Conservation (phyloP, 2,797 vertebrate species). For the Anguilla marmorata region DNA sequence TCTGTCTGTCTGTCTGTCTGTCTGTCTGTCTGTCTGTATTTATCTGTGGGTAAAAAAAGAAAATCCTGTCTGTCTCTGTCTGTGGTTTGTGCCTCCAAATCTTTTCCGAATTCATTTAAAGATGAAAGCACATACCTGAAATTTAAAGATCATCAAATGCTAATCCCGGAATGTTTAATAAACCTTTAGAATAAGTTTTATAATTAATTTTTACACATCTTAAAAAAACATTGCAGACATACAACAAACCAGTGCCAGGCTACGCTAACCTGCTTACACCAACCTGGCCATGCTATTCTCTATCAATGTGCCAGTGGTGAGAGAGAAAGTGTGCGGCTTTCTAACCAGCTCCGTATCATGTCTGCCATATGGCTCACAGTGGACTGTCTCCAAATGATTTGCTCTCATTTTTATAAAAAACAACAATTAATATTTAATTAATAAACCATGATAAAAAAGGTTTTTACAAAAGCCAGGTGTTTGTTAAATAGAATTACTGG, state of each 20-base stretch:
- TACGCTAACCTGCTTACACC: not conserved
- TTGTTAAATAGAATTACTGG: conserved; percentile 46
- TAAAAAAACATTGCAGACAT: not conserved
- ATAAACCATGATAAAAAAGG: not conserved
- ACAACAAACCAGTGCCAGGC: not conserved
- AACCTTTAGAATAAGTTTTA: not conserved
- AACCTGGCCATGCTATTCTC: not conserved
- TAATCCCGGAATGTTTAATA: conserved; percentile 6
- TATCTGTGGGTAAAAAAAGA: not conserved
- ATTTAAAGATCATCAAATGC: not conserved
- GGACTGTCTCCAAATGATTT: conserved; percentile 56
- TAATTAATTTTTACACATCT: not conserved
- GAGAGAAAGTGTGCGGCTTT: not conserved
- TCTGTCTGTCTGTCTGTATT: not conserved
- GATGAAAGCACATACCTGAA: conserved; percentile 2
- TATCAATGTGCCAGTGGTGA: not conserved
- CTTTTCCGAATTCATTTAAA: not conserved
- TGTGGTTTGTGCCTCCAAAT: not conserved
- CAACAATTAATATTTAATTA: not conserved
- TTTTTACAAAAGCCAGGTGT: not conserved
- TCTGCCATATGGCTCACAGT: not conserved
- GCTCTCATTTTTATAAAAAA: conserved; percentile 79
- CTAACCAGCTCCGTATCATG: not conserved
- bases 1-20: no score
- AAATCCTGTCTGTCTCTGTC: not conserved